Base-by-base conservation (phyloP, 2,888 invertebrate genomes). In the Pharmacophagus antenor region DNA sequence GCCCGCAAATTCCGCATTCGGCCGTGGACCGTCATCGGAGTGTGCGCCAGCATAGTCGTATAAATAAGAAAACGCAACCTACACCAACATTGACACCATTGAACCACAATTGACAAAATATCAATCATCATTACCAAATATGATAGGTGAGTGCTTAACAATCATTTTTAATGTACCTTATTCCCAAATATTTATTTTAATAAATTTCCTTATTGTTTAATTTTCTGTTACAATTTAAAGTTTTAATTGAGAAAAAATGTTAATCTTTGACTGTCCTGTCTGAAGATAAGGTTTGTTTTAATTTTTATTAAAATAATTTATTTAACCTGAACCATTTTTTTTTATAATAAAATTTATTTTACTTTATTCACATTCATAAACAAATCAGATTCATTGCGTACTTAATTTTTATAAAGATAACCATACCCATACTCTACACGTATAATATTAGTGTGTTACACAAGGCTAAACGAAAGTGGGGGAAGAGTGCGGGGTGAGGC, bases 31-130 rank as follows among this genome's bases (percentile, higher is more conserved):
- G 84, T 74, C 82, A 78, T 74, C 70, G 75, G 81, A 74, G 82
- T 70, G 82, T 76, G 77, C 80, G 84, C 73, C 72, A 74, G 75
- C 72, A 65, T 70, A 58, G 64, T 69, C 70, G 69, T 68, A 68
- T 64, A 64, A 70, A 69, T 71, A 70, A 70, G 76, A 74, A 77
- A 80, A 73, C 87, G 79, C 81, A 90, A 90, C 90, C 90, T 90
- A 90, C 88, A 78, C 77, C 89, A 90, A 90, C 89, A 90, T 78
- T 79, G 77, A 82, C 84, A 76, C 77, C 79, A 84, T 89, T 90
- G 85, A 73, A 77, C 83, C 78, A 70, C 71, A 70, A 68, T 72
- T 72, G 70, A 69, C 69, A 67, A 73, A 68, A 66, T 71, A 68
- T 75, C 74, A 74, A 80, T 79, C 80, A 78, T 80, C 80, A 79